A percentile compares a stretch with the other conserved stretches of the same genome.
Conservation (phyloP, 2,797 vertebrate genomes). For the Catostomus latipinnis region DNA sequence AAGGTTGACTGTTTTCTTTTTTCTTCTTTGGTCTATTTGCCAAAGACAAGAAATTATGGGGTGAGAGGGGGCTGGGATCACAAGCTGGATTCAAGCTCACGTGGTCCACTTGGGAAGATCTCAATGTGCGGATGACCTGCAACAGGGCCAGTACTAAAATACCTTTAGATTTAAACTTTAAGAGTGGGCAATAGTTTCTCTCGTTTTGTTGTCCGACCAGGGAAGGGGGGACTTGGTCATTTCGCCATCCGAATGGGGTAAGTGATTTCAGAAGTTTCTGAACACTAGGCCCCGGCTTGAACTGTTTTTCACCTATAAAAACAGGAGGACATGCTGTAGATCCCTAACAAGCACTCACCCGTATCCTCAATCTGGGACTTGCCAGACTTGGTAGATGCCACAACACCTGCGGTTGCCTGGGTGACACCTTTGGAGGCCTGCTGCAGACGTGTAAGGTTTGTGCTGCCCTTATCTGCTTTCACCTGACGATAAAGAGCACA, state of each 20-base stretch:
- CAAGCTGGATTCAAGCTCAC: not conserved
- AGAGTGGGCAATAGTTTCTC: too few species aligned
- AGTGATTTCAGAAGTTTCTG: too few species aligned
- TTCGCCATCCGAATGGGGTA: too few species aligned
- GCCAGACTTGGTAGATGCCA: constrained; percentile 94
- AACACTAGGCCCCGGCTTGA: not conserved
- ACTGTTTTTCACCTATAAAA: not conserved
- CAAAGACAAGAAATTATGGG: not conserved
- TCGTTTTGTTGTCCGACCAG: too few species aligned
- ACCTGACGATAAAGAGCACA: constrained; percentile 76
- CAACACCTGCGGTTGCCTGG: constrained; percentile 90
- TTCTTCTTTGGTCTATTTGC: not conserved
- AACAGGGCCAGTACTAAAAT: too few species aligned
- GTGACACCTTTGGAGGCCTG: constrained; percentile 91
- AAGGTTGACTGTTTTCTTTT: not conserved
- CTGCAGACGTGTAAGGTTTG: constrained; percentile 87
- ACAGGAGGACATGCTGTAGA: not conserved
- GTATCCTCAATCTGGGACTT: constrained; percentile 94
- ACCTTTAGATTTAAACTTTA: too few species aligned
- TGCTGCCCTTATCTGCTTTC: constrained; percentile 93
- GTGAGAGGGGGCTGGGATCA: too few species aligned
- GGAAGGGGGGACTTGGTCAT: too few species aligned
- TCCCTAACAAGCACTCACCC: constrained; percentile 72
- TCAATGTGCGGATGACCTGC: too few species aligned
- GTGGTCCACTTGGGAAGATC: too few species aligned